Evolutionary conservation across 1,140 invertebrate genomes (phyloP), one percentile per base, ranked within the genome.

Genomic region (Protaetia brevitarsis): DNA sequence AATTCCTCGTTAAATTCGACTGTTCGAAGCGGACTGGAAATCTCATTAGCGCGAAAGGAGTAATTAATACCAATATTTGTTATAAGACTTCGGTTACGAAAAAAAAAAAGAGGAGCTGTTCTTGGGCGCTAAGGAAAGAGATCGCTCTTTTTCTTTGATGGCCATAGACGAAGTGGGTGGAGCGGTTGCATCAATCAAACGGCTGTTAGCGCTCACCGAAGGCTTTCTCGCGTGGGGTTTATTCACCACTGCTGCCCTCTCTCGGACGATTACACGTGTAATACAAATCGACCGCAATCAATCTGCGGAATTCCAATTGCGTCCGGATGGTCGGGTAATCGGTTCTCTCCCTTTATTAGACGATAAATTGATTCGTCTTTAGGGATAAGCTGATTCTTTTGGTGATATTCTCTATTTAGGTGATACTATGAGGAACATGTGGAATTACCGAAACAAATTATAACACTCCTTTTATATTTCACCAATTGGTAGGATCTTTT

Each of bases 51-150:
- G 41, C 41, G 19, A 73, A 73, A 68, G 68, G 68, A 68, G 67
- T 68, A 74, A 74, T 74, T 74, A 74, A 72, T 72, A 70, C 66
- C 66, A 67, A 72, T 71, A 71, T 71, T 70, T 73, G 71, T 72
- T 70, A 70, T 68, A 60, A 61, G 27, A 23, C 41, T 51, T 13
- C 21, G n/a, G n/a, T n/a, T n/a, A n/a, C n/a, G n/a, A n/a, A n/a
- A n/a, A n/a, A n/a, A n/a, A n/a, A n/a, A n/a, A n/a, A n/a, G 41
- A 51, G 41, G 26, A 23, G 13, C 21, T 19, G 41, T 5, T 51
- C 41, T 51, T 23, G 11, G 2, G 11, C 3, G 19, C n/a, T n/a
- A n/a, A n/a, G 16, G 23, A 28, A 30, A n/a, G 45, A 26, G 26
- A 30, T 65, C 66, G 67, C 11, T 41, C 26, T 19, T 23, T 23